Base-by-base conservation (phyloP, 53 echinoderm and acorn worm species). In the Stichopus horrens region DNA sequence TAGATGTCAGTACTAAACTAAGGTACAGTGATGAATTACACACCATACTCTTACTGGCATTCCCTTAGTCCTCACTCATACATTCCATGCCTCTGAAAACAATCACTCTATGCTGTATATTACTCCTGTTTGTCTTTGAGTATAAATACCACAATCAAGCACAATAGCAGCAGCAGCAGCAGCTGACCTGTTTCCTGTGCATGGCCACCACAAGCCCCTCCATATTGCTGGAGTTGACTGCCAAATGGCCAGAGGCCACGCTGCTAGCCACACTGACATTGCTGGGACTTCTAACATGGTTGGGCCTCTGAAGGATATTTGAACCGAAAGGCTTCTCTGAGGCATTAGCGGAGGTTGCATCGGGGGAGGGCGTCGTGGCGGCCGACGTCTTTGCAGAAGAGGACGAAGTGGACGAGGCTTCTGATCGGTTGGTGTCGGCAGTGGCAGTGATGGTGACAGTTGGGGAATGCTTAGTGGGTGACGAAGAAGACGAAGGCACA, bases 121-220 rank as follows among this genome's bases (percentile, higher is more conserved):
- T 37, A 37, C 37, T 37, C 1, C 37, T 37, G 37, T 37, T 1
- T 37, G 37, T 37, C 37, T 37, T 2, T 37, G 37, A 37, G 37
- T 37, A 37, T 0, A 37, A 37, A 37, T 0, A 37, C 37, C 37
- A 37, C 37, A 37, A 37, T 37, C 37, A 37, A 37, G 2, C 37
- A 37, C 37, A 37, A 37, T 37, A 37, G 37, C 0, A 37, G 37
- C 37, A 37, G 37, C 0, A 37, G 37, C 37, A 76, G 23, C 77
- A 76, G 23, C 93, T 92, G 73, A 99, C 99, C 99, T 96, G 96
- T 90, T 99, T 99, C 51, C 99, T 94, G 92, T 99, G 99, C 99
- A 99, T 96, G 59, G 94, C 99, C 4, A 99, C 91, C 75, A 99
- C 94, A 57, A 95, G 92, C 13, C 96, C 96, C 83, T 99, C 99